Evolutionary conservation across 2,113 vertebrate species (phyloP).

Genomic region (Mohoua ochrocephala): DNA sequence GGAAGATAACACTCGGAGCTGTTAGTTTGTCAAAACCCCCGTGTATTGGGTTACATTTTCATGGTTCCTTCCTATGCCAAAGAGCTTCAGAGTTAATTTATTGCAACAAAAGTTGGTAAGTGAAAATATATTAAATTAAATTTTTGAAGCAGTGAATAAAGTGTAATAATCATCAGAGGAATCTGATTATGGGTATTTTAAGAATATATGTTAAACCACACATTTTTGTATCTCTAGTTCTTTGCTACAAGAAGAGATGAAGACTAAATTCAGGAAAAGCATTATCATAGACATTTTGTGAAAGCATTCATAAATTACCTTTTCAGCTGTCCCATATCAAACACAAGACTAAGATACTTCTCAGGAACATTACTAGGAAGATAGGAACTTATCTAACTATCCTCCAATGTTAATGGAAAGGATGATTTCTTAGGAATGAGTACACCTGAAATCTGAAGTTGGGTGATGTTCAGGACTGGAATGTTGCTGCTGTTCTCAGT

Average conservation of each 20-base stretch:
- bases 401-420: not conserved
- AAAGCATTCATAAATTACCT: not conserved
- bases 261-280: not conserved
- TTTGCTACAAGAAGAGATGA: not conserved
- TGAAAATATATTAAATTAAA: not conserved
- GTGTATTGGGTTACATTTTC: not conserved
- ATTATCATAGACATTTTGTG: not conserved
- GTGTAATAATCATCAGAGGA: not conserved
- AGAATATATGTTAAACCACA: not conserved
- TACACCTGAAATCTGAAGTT: not conserved
- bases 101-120: not conserved
- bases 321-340: not conserved
- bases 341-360: not conserved
- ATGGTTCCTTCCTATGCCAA: not conserved
- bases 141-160: not conserved
- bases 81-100: not conserved
- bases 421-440: not conserved
- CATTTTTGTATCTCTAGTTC: not conserved
- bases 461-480: not conserved
- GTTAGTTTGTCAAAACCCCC: not conserved
- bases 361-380: not conserved
- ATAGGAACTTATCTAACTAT: not conserved
- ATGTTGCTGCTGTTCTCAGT: not conserved
- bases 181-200: not conserved
- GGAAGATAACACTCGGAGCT: slow-evolving; percentile 14